A percentile compares a stretch with the other conserved stretches of the same genome.
Conservation (phyloP, 2,888 invertebrate genomes). For the Rhagophthalmus giganteus region DNA sequence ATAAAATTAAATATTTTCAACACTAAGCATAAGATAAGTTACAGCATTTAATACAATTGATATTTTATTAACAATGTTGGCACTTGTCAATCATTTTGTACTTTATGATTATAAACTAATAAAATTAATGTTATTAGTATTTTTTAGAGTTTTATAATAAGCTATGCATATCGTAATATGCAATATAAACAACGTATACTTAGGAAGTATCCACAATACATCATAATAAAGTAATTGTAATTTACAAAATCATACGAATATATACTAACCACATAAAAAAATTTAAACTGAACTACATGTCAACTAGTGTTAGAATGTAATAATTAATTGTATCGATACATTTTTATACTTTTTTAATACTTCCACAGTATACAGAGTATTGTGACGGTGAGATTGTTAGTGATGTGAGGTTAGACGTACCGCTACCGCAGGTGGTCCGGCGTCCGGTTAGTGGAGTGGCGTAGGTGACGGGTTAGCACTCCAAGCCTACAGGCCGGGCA, state of each 20-base stretch:
- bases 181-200: conserved; percentile 25
- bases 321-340: too few relatives aligned
- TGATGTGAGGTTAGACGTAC: conserved; percentile 55
- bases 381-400: conserved; percentile 43
- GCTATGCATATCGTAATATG: conserved; percentile 30
- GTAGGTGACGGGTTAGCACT: conserved; percentile 67
- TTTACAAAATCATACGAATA: too few relatives aligned
- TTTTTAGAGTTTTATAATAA: conserved; percentile 28
- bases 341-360: too few relatives aligned
- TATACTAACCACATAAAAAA: too few relatives aligned
- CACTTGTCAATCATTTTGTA: conserved; percentile 38
- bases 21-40: conserved; percentile 5
- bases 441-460: conserved; percentile 55
- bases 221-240: not conserved
- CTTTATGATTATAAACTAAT: conserved; percentile 33
- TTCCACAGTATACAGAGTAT: conserved; percentile 33
- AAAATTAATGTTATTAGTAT: conserved; percentile 33
- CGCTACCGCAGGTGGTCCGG: conserved; percentile 53
- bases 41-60: conserved; percentile 7
- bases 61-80: conserved; percentile 29
- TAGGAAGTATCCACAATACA: conserved; percentile 11
- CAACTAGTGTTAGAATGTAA: too few relatives aligned
- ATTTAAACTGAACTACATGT: too few relatives aligned
- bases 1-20: conserved; percentile 8
- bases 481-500: conserved; percentile 66